Evolutionary conservation across 2,797 vertebrate genomes (phyloP).

Genomic region (Pagetopsis macropterus): DNA sequence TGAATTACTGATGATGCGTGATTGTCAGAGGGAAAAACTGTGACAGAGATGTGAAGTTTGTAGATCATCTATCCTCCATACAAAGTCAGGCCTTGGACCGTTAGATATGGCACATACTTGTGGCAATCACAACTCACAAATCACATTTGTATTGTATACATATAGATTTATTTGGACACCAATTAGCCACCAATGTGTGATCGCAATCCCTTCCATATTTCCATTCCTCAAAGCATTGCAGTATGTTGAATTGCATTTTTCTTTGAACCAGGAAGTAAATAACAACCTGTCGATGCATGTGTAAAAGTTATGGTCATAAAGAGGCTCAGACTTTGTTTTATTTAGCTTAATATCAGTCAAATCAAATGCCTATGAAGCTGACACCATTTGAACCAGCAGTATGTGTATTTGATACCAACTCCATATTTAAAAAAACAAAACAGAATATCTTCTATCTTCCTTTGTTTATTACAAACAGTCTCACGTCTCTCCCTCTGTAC

Average conservation of each 20-base stretch:
- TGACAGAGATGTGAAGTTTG: neutral
- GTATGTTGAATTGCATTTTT: neutral
- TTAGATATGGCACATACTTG: neutral
- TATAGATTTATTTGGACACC: neutral
- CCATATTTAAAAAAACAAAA: neutral
- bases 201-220: neutral
- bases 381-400: slow-evolving; percentile 6
- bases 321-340: slow-evolving; percentile 3
- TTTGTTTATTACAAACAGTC: slow-evolving; percentile 29
- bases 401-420: neutral
- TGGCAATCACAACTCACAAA: no score
- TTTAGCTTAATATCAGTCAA: neutral
- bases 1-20: neutral
- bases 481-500: neutral
- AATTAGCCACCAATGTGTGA: neutral
- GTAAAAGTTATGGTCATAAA: neutral
- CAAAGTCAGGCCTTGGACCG: neutral
- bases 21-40: neutral
- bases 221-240: neutral
- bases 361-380: neutral
- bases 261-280: neutral
- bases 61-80: no score
- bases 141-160: no score
- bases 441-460: slow-evolving; percentile 4
- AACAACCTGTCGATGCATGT: neutral